These are phyloP conservation scores for Zygogramma bicolorata DNA, from an alignment of 2,888 invertebrate species.

Conservation along the genomic window DNA sequence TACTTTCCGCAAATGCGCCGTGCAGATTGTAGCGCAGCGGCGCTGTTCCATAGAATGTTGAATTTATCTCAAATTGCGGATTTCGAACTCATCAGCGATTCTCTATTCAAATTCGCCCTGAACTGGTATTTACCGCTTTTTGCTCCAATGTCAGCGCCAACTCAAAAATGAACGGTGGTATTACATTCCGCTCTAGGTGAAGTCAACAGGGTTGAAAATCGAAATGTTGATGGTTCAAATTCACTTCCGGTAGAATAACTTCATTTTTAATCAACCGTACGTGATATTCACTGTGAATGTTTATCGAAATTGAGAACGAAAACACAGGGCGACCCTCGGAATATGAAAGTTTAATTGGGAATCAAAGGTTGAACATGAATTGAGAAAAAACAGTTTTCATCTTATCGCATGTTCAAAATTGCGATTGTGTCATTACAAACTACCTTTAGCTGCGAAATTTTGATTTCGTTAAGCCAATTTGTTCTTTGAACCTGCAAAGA, in stretches of 20 bases:
- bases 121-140: background rate
- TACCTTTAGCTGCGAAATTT: no score
- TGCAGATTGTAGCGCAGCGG: background rate
- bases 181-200: background rate
- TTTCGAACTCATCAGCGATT: background rate
- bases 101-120: background rate
- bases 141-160: background rate
- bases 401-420: no score
- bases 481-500: no score
- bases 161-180: background rate
- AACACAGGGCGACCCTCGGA: no score
- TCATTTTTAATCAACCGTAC: background rate
- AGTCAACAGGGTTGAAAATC: background rate
- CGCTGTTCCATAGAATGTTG: background rate
- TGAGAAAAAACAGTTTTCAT: no score
- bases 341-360: no score
- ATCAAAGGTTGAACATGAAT: no score
- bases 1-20: background rate
- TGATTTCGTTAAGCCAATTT: no score
- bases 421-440: no score
- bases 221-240: background rate
- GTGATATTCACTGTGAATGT: no score
- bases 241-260: background rate
- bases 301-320: no score
- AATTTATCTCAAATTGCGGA: background rate